Conservation (phyloP, 2,797 vertebrate genomes). For the Tenualosa thibaudeaui region DNA sequence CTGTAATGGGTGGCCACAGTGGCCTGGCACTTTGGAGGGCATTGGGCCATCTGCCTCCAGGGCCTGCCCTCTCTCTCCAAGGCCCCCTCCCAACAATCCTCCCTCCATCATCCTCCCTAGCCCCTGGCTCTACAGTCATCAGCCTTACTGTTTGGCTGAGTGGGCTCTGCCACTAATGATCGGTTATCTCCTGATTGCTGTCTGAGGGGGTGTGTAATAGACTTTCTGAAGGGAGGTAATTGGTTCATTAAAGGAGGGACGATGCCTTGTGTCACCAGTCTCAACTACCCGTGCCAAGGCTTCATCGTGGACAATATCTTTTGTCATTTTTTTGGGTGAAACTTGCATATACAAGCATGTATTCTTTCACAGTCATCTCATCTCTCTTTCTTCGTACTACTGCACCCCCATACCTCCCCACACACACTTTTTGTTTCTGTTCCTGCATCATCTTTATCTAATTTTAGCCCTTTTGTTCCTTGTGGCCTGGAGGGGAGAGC, state of each 20-base stretch:
- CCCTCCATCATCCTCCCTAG: neutral
- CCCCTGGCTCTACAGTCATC: conserved; percentile 4
- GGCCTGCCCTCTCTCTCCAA: neutral
- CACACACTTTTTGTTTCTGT: conserved; percentile 16
- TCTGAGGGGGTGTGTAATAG: conserved; percentile 40
- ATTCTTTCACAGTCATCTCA: conserved; percentile 19
- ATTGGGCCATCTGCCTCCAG: neutral
- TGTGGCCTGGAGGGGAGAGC: conserved; percentile 23
- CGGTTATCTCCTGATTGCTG: conserved; percentile 43
- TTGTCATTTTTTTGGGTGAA: neutral
- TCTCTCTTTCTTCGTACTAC: neutral
- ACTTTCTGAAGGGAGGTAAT: conserved; percentile 43
- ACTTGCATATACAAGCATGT: neutral
- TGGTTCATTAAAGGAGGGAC: conserved; percentile 33
- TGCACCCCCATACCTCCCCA: too few species aligned
- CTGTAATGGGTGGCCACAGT: neutral
- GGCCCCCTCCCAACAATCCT: neutral
- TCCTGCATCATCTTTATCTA: conserved; percentile 33
- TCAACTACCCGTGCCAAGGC: neutral
- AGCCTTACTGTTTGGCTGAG: conserved; percentile 20
- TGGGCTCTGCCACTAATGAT: conserved; percentile 42
- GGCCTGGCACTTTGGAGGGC: neutral
- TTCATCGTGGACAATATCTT: neutral
- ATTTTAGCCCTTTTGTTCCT: conserved; percentile 52
- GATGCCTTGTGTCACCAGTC: neutral